Evolutionary conservation across 2,888 invertebrate species (phyloP).

Genomic region (Ophonus ardosiacus): DNA sequence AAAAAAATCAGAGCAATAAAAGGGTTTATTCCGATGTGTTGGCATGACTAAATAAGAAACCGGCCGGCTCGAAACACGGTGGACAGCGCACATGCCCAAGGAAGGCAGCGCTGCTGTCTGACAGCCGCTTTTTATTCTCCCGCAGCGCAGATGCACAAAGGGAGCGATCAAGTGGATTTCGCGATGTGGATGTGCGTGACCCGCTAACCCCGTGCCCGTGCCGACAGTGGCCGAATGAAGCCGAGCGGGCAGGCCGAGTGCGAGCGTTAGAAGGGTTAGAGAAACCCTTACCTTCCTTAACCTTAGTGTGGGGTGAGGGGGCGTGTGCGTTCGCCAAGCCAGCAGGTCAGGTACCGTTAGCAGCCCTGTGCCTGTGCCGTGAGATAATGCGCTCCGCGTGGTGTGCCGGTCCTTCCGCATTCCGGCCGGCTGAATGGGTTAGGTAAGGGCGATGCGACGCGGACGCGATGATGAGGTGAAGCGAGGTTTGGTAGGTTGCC

Average conservation of each 20-base stretch:
- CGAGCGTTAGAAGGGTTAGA: conserved; percentile 54
- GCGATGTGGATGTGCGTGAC: conserved; percentile 47
- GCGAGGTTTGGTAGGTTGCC: too few species aligned
- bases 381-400: conserved; percentile 56
- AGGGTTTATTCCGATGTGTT: conserved; percentile 70
- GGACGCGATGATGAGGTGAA: too few species aligned
- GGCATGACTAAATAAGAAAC: conserved; percentile 69
- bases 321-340: background rate
- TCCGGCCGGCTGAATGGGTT: conserved; percentile 62
- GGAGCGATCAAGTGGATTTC: conserved; percentile 4
- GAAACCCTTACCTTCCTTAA: conserved; percentile 64
- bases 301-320: conserved; percentile 37
- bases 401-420: conserved; percentile 61
- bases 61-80: conserved; percentile 51
- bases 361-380: conserved; percentile 54
- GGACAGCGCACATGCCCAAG: conserved; percentile 57
- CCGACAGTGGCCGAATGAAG: background rate
- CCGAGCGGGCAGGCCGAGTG: background rate
- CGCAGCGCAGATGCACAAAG: conserved; percentile 38
- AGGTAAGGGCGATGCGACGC: conserved; percentile 57
- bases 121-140: conserved; percentile 20
- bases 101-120: conserved; percentile 48
- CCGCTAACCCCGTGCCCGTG: conserved; percentile 52
- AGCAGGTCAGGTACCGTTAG: conserved; percentile 63
- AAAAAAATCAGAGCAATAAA: conserved; percentile 73